These are phyloP conservation scores for Clarias magur DNA, from an alignment of 2,113 vertebrate genomes.

Conservation along the genomic window DNA sequence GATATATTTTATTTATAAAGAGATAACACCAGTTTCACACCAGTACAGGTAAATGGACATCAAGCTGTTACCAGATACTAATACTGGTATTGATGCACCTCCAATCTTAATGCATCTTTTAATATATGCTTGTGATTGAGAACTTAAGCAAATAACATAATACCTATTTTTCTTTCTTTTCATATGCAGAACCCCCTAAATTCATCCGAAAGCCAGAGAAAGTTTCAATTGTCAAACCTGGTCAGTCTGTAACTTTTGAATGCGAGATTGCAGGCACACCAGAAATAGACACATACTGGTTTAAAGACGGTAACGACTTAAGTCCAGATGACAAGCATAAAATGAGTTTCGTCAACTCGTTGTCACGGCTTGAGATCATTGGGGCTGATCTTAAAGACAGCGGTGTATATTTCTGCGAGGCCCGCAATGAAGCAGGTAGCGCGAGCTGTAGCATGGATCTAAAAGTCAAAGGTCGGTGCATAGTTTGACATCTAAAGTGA, in stretches of 20 bases:
- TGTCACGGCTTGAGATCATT: conserved; percentile 84
- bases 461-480: conserved; percentile 92
- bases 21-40: background rate
- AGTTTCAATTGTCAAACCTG: conserved; percentile 83
- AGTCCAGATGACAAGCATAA: conserved; percentile 74
- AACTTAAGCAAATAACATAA: background rate
- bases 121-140: background rate
- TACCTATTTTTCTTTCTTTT: conserved; percentile 43
- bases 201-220: conserved; percentile 88
- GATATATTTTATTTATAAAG: too few species aligned
- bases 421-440: conserved; percentile 93
- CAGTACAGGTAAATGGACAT: background rate
- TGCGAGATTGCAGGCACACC: conserved; percentile 92
- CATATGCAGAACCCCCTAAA: conserved; percentile 83
- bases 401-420: conserved; percentile 91
- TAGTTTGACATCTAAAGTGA: background rate
- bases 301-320: conserved; percentile 89
- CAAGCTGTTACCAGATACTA: background rate
- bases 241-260: conserved; percentile 86
- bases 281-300: conserved; percentile 91
- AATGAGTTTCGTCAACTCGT: conserved; percentile 80
- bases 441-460: conserved; percentile 93
- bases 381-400: conserved; percentile 80
- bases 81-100: background rate
- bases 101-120: background rate